Conservation (phyloP, 2,888 invertebrate species). For the Morpho achilles region DNA sequence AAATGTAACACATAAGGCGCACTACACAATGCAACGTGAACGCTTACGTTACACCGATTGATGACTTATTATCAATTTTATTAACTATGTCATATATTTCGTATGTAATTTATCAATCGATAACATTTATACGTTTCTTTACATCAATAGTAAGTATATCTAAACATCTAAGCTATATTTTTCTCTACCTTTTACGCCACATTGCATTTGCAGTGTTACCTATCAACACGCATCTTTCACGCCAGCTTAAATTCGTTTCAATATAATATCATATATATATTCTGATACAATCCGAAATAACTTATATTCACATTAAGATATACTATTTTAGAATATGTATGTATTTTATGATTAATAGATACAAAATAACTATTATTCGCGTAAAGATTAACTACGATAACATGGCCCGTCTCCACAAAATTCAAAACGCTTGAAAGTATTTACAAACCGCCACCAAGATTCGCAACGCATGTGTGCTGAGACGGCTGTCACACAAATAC, state of each 20-base stretch:
- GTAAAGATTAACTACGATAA: slow-evolving; percentile 32
- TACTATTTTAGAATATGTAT: slow-evolving; percentile 71
- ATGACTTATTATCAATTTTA: slow-evolving; percentile 19
- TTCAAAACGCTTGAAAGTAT: too few species aligned
- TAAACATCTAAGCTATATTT: slow-evolving; percentile 20
- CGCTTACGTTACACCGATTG: slow-evolving; percentile 13
- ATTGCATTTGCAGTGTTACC: slow-evolving; percentile 6
- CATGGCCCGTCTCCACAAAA: too few species aligned
- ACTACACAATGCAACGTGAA: slow-evolving; percentile 12
- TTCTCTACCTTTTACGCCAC: slow-evolving; percentile 8
- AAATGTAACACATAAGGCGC: slow-evolving; percentile 61
- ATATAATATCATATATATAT: slow-evolving; percentile 53
- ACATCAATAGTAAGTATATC: slow-evolving; percentile 19
- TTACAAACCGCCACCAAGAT: too few species aligned
- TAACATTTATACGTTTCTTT: slow-evolving; percentile 21
- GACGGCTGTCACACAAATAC: too few species aligned
- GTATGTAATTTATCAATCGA: slow-evolving; percentile 15
- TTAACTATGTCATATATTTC: slow-evolving; percentile 15
- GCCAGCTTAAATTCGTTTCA: slow-evolving; percentile 71
- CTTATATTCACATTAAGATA: slow-evolving; percentile 70
- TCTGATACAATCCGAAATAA: slow-evolving; percentile 74
- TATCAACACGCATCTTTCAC: slow-evolving; percentile 42
- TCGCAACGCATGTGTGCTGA: too few species aligned
- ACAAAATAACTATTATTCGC: slow-evolving; percentile 52
- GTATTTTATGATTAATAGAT: slow-evolving; percentile 58